phyloP scores from a whole-genome alignment of 2,113 vertebrate genomes.

The Oreotragus oreotragus region DNA sequence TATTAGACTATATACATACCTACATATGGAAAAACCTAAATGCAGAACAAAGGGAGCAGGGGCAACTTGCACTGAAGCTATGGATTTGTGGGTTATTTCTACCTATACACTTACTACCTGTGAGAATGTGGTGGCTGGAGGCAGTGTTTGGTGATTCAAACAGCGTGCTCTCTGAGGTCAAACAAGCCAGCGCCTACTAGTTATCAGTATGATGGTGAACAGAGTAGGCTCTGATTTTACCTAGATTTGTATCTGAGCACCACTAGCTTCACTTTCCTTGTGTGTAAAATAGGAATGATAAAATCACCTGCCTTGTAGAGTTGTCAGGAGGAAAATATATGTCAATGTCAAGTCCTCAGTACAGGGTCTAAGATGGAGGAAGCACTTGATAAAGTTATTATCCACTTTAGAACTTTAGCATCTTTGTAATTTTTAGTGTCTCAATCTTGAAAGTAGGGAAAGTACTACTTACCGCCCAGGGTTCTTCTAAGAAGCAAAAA shows the following conservation, averaged over 20 bases:
- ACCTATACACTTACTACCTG: background rate
- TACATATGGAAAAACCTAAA: background rate
- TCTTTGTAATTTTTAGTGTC: background rate
- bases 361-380: background rate
- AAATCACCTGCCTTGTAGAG: background rate
- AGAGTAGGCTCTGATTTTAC: background rate
- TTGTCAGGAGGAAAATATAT: background rate
- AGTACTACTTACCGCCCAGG: background rate
- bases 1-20: background rate
- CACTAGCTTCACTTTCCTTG: background rate
- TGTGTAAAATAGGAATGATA: background rate
- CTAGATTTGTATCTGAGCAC: background rate
- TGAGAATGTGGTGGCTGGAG: background rate
- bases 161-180: background rate
- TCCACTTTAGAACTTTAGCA: background rate
- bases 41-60: background rate
- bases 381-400: background rate
- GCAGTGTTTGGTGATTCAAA: background rate
- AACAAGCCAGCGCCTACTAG: background rate
- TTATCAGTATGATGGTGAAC: background rate
- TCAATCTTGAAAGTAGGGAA: background rate
- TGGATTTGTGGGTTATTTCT: background rate
- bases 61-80: background rate
- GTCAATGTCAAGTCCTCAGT: background rate
- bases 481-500: background rate